Base-by-base conservation (phyloP, 2,113 vertebrate genomes). In the Atherinomorus stipes region DNA sequence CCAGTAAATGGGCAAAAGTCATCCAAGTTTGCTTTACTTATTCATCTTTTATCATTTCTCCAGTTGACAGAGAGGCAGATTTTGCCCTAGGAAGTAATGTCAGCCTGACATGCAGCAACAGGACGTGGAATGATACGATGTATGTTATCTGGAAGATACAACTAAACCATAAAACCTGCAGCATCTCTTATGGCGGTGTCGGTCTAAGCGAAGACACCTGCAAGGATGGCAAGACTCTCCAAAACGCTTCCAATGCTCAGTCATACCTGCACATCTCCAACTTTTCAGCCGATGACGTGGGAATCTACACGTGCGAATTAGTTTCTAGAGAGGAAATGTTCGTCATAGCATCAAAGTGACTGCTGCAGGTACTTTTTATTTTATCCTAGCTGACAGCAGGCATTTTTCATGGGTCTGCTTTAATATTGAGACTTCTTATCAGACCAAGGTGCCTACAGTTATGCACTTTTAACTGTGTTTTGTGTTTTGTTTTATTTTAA, bases 91-190 rank as follows among this genome's bases (percentile, higher is more conserved):
- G 87, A 11, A 81, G 13, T 2, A 28, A 83, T 9, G 85, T 21
- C 5, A 63, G 44, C n/a, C 74, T 95, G 58, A 73, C n/a, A 0
- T 95, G 93, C 71, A 53, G 45, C 26, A 23, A 80, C 53, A 78
- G 59, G 42, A 77, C 80, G 0, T 89, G 80, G 90, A 47, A 7
- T 3, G 53, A 92, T 11, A 64, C 67, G 0, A 6, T 94, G 0
- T 92, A 25, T 80, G 80, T 87, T 4, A 83, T 90, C 23, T 95
- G 94, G 94, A 61, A 37, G n/a, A n/a, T n/a, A n/a, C n/a, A n/a
- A n/a, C n/a, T n/a, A n/a, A n/a, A n/a, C n/a, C n/a, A n/a, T n/a
- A n/a, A n/a, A n/a, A n/a, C n/a, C 0, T 95, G 94, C 22, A 4
- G 0, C 0, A 71, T 93, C 25, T 15, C 11, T 0, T 51, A 50